Evolutionary conservation across 2,888 invertebrate genomes (phyloP).

Genomic region (Eupeodes luniger): DNA sequence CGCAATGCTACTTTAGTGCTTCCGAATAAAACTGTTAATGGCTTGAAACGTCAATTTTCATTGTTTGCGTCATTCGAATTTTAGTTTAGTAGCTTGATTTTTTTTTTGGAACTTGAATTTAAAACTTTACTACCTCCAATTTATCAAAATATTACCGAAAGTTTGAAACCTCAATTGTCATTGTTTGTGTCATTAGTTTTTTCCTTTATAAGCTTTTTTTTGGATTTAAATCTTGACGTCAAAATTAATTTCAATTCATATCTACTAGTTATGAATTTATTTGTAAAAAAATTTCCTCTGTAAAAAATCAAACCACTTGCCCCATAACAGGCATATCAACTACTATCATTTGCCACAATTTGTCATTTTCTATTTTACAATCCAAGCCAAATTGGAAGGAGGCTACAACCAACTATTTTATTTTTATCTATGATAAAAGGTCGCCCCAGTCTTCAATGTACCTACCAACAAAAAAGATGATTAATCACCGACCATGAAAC

Average conservation of each 20-base stretch:
- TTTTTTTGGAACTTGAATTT: too few relatives aligned
- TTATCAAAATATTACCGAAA: too few relatives aligned
- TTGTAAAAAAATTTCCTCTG: conserved; percentile 34
- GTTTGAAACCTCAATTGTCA: too few relatives aligned
- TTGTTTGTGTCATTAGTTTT: too few relatives aligned
- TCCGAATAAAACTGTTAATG: too few relatives aligned
- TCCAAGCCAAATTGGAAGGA: conserved; percentile 5
- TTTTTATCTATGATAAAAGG: conserved; percentile 35
- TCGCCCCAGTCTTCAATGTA: conserved; percentile 3
- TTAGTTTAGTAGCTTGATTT: too few relatives aligned
- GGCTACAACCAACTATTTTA: conserved; percentile 5
- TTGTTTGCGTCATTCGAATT: too few relatives aligned
- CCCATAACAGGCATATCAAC: conserved; percentile 24
- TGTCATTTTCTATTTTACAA: conserved; percentile 63
- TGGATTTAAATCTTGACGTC: neutral
- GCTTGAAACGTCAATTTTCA: too few relatives aligned
- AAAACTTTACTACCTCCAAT: too few relatives aligned
- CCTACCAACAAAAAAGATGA: conserved; percentile 35
- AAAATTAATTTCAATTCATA: conserved; percentile 10
- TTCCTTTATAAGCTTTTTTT: neutral
- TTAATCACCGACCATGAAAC: conserved; percentile 70
- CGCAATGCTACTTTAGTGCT: too few relatives aligned
- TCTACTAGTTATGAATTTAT: conserved; percentile 41
- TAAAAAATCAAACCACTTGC: conserved; percentile 44
- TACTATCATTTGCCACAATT: conserved; percentile 65